Evolutionary conservation across 2,113 vertebrate genomes (phyloP).

Genomic region (Emydocephalus ijimae): DNA sequence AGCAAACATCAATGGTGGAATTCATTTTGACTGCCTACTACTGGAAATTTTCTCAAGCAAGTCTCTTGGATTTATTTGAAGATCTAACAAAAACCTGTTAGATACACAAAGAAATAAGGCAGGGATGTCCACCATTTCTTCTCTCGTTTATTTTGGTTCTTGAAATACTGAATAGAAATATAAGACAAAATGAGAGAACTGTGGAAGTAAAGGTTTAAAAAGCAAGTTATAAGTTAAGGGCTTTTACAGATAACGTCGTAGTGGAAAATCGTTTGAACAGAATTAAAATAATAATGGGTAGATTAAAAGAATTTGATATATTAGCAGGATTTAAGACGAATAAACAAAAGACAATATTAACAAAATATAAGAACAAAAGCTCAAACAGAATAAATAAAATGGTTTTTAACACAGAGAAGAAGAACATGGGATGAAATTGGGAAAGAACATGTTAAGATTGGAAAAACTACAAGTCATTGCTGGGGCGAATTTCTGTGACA

Average conservation of each 20-base stretch:
- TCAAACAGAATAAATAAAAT: background rate
- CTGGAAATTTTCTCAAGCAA: background rate
- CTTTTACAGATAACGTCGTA: background rate
- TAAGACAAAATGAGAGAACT: background rate
- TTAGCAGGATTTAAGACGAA: background rate
- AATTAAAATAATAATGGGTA: background rate
- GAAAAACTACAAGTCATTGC: background rate
- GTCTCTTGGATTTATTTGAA: background rate
- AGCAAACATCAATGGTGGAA: background rate
- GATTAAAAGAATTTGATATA: background rate
- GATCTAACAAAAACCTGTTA: background rate
- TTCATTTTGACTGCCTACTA: slow-evolving; percentile 14
- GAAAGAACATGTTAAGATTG: background rate
- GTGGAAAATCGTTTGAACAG: background rate
- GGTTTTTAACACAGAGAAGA: background rate
- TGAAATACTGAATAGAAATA: background rate
- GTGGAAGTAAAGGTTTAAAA: background rate
- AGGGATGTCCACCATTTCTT: background rate
- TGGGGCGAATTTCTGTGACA: background rate
- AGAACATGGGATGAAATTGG: background rate
- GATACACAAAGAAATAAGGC: background rate
- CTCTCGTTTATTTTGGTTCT: background rate
- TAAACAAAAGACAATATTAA: background rate
- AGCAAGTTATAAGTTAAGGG: background rate
- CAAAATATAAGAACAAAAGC: background rate